phyloP scores from a whole-genome alignment of 2,888 invertebrate genomes.

The Dryomyza anilis region DNA sequence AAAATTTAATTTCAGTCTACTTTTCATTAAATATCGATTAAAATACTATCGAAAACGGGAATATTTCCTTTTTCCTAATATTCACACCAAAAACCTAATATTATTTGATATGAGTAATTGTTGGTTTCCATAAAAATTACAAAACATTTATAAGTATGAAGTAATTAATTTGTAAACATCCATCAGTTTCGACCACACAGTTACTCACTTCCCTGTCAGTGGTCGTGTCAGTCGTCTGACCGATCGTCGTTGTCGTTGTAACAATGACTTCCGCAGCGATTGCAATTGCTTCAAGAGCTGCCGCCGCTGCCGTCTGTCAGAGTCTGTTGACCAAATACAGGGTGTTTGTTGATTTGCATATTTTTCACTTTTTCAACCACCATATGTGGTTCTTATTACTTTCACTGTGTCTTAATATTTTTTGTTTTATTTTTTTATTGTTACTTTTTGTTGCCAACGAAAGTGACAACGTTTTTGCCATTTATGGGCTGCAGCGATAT shows the following conservation, averaged over 20 bases:
- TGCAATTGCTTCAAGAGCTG: background rate
- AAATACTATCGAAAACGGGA: no score
- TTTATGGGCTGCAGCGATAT: background rate
- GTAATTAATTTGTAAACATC: no score
- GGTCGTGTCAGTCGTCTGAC: background rate
- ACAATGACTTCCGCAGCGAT: slow-evolving; percentile 15
- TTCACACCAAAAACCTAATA: background rate
- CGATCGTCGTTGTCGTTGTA: background rate
- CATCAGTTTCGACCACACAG: no score
- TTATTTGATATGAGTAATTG: background rate
- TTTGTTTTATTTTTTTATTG: background rate
- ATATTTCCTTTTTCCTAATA: background rate
- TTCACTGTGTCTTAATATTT: background rate
- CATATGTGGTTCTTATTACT: background rate
- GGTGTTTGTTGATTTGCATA: slow-evolving; percentile 15
- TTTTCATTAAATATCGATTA: no score
- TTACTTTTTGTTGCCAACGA: background rate
- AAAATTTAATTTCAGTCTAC: no score
- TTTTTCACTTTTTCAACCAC: background rate
- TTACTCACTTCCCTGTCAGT: no score
- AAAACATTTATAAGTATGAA: no score
- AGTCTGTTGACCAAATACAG: slow-evolving; percentile 18
- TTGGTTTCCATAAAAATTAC: no score
- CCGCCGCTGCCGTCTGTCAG: background rate
- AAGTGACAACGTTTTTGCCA: slow-evolving; percentile 15